Conservation (phyloP, 2,888 invertebrate species). For the Diadegma fenestrale region DNA sequence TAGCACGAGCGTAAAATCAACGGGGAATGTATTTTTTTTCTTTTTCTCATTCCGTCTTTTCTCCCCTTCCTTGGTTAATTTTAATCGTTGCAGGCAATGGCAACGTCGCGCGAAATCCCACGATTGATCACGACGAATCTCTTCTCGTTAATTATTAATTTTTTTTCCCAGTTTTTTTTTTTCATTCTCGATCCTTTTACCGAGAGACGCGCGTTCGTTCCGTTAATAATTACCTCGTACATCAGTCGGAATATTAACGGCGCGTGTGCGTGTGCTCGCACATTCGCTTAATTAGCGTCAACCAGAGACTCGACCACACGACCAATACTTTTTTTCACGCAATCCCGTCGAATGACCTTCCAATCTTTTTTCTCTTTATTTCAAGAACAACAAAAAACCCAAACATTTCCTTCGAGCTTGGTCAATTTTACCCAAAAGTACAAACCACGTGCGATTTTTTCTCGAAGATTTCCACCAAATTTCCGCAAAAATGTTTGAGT, state of each 20-base stretch:
- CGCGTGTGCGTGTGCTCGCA: constrained; percentile 32
- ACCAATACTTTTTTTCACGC: constrained; percentile 16
- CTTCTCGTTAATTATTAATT: background rate
- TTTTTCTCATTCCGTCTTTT: background rate
- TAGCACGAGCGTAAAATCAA: constrained; percentile 37
- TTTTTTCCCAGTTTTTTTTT: constrained; percentile 8
- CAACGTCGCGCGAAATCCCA: constrained; percentile 29
- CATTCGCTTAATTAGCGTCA: constrained; percentile 50
- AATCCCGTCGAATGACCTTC: constrained; percentile 40
- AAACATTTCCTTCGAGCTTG: background rate
- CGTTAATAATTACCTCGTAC: constrained; percentile 49
- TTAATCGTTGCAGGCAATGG: constrained; percentile 13
- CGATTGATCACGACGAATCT: constrained; percentile 38
- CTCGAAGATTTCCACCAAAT: background rate
- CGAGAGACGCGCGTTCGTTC: constrained; percentile 11
- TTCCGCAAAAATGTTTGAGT: background rate
- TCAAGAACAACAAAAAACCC: background rate
- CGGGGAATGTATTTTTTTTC: background rate
- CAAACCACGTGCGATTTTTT: background rate
- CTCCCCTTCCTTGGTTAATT: background rate
- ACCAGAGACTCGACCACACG: constrained; percentile 15
- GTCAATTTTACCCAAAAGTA: too few relatives aligned
- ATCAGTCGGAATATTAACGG: constrained; percentile 11
- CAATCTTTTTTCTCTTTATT: background rate
- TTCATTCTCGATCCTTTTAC: background rate